A percentile compares a stretch with the other conserved stretches of the same genome.
Conservation (phyloP, 2,797 vertebrate genomes). For the Halcyon badia region DNA sequence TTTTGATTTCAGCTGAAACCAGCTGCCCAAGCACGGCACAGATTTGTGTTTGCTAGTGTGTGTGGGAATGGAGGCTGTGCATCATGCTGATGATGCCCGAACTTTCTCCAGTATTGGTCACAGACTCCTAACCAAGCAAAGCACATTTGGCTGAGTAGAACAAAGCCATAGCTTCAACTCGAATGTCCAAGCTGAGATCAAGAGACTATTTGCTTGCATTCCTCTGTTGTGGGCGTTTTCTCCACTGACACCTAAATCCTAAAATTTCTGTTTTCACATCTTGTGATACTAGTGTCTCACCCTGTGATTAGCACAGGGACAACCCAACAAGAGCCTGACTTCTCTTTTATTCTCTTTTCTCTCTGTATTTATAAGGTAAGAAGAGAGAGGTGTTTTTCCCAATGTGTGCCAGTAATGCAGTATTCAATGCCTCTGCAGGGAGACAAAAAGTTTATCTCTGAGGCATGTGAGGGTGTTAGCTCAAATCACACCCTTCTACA, state of each 20-base stretch:
- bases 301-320: background rate
- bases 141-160: background rate
- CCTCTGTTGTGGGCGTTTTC: background rate
- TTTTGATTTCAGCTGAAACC: background rate
- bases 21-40: background rate
- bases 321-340: background rate
- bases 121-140: background rate
- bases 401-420: background rate
- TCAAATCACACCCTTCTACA: background rate
- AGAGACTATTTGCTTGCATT: background rate
- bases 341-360: background rate
- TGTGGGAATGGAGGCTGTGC: background rate
- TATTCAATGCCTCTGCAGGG: background rate
- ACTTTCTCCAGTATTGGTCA: background rate
- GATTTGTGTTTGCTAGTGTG: background rate
- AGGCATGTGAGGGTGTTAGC: background rate
- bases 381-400: background rate
- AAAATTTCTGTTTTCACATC: background rate
- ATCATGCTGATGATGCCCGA: background rate
- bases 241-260: background rate
- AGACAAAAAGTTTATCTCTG: background rate
- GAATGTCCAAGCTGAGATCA: background rate
- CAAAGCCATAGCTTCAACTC: background rate
- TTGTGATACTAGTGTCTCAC: background rate
- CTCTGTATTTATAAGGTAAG: background rate